phyloP scores from a whole-genome alignment of 1,140 invertebrate species.

The Lepidurus arcticus region DNA sequence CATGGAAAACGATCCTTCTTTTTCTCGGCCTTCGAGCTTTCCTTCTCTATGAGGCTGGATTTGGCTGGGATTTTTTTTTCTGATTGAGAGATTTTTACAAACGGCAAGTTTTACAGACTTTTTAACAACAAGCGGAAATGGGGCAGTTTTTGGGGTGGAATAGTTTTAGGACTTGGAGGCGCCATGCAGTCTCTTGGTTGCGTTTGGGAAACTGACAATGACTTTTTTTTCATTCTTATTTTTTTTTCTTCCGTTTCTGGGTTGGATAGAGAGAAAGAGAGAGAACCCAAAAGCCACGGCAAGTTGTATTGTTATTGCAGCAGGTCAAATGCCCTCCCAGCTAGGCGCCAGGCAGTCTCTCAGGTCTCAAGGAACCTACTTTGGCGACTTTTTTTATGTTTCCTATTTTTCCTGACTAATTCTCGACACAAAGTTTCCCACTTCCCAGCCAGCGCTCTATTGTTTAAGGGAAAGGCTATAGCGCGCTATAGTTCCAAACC shows the following conservation, averaged over 20 bases:
- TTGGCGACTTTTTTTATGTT: too few species aligned
- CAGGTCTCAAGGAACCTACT: neutral
- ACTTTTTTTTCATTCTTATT: neutral
- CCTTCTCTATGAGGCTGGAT: neutral
- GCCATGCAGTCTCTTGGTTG: neutral
- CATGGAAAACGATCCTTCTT: neutral
- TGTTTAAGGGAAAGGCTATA: neutral
- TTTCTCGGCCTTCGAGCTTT: neutral
- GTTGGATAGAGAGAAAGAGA: neutral
- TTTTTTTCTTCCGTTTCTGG: neutral
- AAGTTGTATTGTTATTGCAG: slow-evolving; percentile 15
- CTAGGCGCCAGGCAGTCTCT: slow-evolving; percentile 5
- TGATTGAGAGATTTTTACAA: too few species aligned
- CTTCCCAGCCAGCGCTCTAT: neutral
- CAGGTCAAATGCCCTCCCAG: slow-evolving; percentile 17
- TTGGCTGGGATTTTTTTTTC: too few species aligned
- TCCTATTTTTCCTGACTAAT: neutral
- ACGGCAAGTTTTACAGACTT: neutral
- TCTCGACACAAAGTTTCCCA: neutral
- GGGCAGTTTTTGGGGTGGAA: neutral
- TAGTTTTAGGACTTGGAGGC: neutral
- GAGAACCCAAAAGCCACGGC: neutral
- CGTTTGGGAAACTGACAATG: slow-evolving; percentile 1
- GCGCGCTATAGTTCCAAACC: neutral
- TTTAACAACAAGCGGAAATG: slow-evolving; percentile 7